Conservation (phyloP, 2,113 vertebrate genomes). For the Malurus melanocephalus region DNA sequence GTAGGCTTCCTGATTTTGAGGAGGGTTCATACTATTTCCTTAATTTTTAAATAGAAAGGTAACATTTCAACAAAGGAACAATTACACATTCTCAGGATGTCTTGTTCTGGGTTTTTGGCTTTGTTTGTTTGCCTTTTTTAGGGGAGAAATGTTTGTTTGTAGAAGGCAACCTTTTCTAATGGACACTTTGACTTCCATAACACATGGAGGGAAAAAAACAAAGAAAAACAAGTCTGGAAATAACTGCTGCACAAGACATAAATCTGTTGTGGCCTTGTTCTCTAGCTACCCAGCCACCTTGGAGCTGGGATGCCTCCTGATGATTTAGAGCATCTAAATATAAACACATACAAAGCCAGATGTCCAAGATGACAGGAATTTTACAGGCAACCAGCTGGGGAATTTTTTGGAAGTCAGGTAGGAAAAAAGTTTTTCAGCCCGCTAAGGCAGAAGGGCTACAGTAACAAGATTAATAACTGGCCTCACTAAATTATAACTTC, state of each 20-base stretch:
- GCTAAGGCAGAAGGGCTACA: not conserved
- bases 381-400: not conserved
- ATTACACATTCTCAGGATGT: not conserved
- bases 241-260: not conserved
- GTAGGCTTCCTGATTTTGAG: not conserved
- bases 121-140: not conserved
- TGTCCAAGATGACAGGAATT: not conserved
- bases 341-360: not conserved
- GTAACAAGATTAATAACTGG: not conserved
- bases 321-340: not conserved
- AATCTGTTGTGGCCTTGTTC: not conserved
- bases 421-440: not conserved
- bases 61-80: not conserved
- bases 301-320: not conserved
- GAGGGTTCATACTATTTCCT: not conserved
- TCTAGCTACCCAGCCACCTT: not conserved
- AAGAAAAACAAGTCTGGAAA: not conserved
- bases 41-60: not conserved
- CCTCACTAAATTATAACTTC: not conserved
- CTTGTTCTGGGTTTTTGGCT: not conserved
- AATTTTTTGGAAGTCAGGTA: not conserved
- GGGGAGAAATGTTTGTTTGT: not conserved
- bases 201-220: not conserved
- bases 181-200: not conserved
- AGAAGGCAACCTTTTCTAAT: not conserved